These are phyloP conservation scores for Gephyroberyx darwinii DNA, from an alignment of 2,797 vertebrate species.

Conservation along the genomic window DNA sequence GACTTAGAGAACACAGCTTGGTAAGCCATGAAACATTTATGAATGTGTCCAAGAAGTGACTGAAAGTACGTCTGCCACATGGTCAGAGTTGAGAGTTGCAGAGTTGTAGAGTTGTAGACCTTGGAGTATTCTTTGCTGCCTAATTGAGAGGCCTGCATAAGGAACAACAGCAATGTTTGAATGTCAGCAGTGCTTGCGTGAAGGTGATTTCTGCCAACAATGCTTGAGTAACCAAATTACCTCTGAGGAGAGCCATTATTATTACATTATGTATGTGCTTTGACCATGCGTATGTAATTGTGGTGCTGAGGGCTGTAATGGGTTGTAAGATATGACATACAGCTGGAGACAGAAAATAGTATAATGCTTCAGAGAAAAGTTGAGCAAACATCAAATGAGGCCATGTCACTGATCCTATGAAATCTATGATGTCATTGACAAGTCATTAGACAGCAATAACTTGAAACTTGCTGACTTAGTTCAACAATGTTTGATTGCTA, in stretches of 20 bases:
- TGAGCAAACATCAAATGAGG: neutral
- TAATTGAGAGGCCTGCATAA: conserved; percentile 14
- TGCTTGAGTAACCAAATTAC: conserved; percentile 26
- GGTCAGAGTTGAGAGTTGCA: neutral
- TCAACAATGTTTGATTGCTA: neutral
- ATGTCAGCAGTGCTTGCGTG: conserved; percentile 2
- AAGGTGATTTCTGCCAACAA: conserved; percentile 26
- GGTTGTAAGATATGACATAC: conserved; percentile 38
- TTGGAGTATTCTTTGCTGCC: conserved; percentile 3
- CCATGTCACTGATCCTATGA: neutral
- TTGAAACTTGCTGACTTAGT: neutral
- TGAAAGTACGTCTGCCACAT: conserved; percentile 24
- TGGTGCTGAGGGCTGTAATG: neutral
- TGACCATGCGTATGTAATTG: neutral
- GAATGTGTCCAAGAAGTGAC: conserved; percentile 19
- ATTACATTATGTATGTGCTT: conserved; percentile 38
- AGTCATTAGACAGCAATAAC: conserved; percentile 1
- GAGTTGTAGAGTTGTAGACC: neutral
- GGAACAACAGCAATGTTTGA: conserved; percentile 7
- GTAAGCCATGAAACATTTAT: conserved; percentile 43
- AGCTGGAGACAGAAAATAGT: conserved; percentile 9
- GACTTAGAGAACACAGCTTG: conserved; percentile 11
- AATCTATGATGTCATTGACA: neutral
- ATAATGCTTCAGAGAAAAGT: neutral
- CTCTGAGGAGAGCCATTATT: conserved; percentile 31